phyloP scores from a whole-genome alignment of 2,888 invertebrate genomes.

The Coronaproctus castanopsis region DNA sequence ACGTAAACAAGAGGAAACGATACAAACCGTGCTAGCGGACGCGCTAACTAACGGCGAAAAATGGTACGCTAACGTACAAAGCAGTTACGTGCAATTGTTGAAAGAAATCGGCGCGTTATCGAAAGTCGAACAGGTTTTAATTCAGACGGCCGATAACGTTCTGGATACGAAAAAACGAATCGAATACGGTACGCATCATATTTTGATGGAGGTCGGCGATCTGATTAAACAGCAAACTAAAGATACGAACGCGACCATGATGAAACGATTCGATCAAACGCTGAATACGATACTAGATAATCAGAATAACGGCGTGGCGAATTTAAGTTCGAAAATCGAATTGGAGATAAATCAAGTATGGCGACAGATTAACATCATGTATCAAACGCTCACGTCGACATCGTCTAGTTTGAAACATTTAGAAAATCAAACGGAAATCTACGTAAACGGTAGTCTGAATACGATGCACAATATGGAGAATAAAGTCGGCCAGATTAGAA shows the following conservation, averaged over 20 bases:
- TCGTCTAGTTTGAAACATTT: conserved; percentile 52
- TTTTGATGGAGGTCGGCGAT: conserved; percentile 51
- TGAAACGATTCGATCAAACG: conserved; percentile 45
- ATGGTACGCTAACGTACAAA: conserved; percentile 35
- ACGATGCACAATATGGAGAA: conserved; percentile 38
- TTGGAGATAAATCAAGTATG: conserved; percentile 66
- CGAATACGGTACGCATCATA: conserved; percentile 66
- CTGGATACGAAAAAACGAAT: conserved; percentile 62
- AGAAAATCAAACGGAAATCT: conserved; percentile 53
- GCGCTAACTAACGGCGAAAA: conserved; percentile 34
- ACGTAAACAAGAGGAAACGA: conserved; percentile 31
- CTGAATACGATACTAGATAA: conserved; percentile 46
- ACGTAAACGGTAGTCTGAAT: conserved; percentile 54
- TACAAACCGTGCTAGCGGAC: conserved; percentile 37
- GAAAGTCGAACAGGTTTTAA: conserved; percentile 54
- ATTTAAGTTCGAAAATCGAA: conserved; percentile 55
- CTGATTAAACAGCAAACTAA: conserved; percentile 41
- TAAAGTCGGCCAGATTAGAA: conserved; percentile 44
- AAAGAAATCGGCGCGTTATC: conserved; percentile 35
- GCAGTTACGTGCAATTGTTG: conserved; percentile 33
- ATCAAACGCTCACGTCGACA: conserved; percentile 56
- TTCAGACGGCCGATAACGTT: conserved; percentile 66
- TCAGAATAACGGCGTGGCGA: conserved; percentile 48
- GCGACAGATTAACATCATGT: conserved; percentile 77
- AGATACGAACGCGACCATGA: conserved; percentile 43